phyloP scores from a whole-genome alignment of 2,888 invertebrate genomes.

The Noctua comes region DNA sequence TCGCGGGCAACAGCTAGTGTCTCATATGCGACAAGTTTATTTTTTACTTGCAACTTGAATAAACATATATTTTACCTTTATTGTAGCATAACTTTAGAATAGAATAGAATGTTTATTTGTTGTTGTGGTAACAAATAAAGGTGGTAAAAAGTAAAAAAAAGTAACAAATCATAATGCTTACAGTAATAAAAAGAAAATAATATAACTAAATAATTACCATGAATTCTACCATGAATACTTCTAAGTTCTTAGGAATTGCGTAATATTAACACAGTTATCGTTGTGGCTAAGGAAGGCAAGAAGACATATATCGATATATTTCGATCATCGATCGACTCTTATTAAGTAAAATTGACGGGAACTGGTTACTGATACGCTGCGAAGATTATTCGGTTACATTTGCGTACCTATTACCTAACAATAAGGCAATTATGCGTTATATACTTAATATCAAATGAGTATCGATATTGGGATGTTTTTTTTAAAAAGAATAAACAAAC shows the following conservation, averaged over 20 bases:
- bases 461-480: background rate
- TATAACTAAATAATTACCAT: background rate
- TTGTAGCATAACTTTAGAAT: too few species aligned
- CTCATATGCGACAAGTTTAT: background rate
- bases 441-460: background rate
- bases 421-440: background rate
- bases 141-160: too few species aligned
- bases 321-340: too few species aligned
- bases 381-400: background rate
- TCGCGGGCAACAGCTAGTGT: too few species aligned
- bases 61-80: too few species aligned
- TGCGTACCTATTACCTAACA: background rate
- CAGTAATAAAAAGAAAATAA: too few species aligned
- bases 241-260: background rate
- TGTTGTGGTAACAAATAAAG: too few species aligned
- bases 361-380: conserved; percentile 1
- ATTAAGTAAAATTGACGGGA: background rate
- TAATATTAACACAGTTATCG: background rate
- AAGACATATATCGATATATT: background rate
- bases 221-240: background rate
- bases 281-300: background rate
- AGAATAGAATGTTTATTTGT: too few species aligned
- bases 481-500: background rate
- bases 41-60: background rate
- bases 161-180: too few species aligned